Evolutionary conservation across 1,140 invertebrate species (phyloP).

Genomic region (Drosophila chauvacae): DNA sequence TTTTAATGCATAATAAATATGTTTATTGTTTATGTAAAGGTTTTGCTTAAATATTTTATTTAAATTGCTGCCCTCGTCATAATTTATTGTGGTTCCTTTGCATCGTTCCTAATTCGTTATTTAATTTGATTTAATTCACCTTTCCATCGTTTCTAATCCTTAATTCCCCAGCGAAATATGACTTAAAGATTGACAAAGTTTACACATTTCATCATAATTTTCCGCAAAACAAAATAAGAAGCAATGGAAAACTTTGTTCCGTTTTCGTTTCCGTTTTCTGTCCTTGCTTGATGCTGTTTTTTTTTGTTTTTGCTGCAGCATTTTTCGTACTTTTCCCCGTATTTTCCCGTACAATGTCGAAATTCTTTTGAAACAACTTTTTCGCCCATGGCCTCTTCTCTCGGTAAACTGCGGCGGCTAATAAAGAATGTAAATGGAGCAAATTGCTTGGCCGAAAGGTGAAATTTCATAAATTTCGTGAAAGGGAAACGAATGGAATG

Average conservation of each 20-base stretch:
- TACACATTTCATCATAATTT: conserved; percentile 13
- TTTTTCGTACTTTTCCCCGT: conserved; percentile 2
- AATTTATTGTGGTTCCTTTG: no score
- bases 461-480: conserved; percentile 76
- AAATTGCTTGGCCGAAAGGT: conserved; percentile 80
- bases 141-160: not conserved
- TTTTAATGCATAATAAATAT: not conserved
- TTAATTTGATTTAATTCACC: no score
- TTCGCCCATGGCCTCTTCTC: conserved; percentile 4
- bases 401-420: conserved; percentile 61
- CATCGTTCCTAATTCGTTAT: no score
- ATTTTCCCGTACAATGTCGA: conserved; percentile 5
- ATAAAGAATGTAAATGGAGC: conserved; percentile 82
- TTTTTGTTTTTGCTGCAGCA: not conserved
- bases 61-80: no score
- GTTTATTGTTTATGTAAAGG: not conserved
- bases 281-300: conserved; percentile 6
- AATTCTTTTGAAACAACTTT: conserved; percentile 44
- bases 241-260: conserved; percentile 19
- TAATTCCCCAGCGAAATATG: conserved; percentile 10
- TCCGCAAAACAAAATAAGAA: not conserved
- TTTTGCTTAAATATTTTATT: not conserved
- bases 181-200: conserved; percentile 57
- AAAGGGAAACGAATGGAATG: conserved; percentile 40
- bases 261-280: conserved; percentile 14